Percentiles rank a stretch among this genome's conserved stretches.
Evolutionary conservation across 1,140 invertebrate species (phyloP).

Genomic region (Caenorhabditis briggsae): DNA sequence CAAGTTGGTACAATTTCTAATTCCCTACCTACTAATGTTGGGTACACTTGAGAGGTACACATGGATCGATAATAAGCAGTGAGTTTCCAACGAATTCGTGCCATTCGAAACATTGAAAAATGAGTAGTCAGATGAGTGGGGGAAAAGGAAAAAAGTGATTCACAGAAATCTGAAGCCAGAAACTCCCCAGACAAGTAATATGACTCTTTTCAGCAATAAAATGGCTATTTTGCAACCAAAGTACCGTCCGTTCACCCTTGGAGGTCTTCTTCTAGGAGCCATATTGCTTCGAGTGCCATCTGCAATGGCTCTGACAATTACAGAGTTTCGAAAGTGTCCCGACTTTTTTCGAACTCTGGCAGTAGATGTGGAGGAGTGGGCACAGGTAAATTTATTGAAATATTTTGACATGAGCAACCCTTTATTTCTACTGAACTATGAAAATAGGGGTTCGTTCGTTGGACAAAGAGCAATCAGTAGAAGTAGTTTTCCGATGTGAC

Average conservation of each 20-base stretch:
- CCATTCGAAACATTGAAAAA: neutral
- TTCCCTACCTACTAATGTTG: conserved; percentile 20
- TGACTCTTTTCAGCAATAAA: conserved; percentile 32
- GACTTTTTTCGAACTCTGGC: conserved; percentile 60
- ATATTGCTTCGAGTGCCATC: conserved; percentile 14
- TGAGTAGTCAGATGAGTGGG: neutral
- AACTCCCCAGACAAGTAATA: neutral
- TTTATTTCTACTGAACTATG: too few relatives aligned
- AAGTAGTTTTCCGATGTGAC: too few relatives aligned
- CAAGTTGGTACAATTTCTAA: neutral
- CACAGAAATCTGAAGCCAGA: neutral
- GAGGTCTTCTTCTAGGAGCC: neutral
- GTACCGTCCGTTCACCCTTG: neutral
- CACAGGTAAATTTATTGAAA: conserved; percentile 28
- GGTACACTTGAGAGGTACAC: conserved; percentile 7
- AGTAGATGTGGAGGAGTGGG: conserved; percentile 54
- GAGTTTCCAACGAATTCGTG: neutral
- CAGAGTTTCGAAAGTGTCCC: conserved; percentile 44
- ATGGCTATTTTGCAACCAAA: conserved; percentile 32
- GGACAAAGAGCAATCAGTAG: too few relatives aligned
- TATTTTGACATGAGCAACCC: too few relatives aligned
- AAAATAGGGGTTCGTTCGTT: too few relatives aligned
- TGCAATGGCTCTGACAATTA: conserved; percentile 41
- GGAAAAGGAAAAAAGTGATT: too few relatives aligned
- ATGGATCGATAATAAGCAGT: conserved; percentile 35